Conservation (phyloP, 2,888 invertebrate species). For the Amiota mariae region DNA sequence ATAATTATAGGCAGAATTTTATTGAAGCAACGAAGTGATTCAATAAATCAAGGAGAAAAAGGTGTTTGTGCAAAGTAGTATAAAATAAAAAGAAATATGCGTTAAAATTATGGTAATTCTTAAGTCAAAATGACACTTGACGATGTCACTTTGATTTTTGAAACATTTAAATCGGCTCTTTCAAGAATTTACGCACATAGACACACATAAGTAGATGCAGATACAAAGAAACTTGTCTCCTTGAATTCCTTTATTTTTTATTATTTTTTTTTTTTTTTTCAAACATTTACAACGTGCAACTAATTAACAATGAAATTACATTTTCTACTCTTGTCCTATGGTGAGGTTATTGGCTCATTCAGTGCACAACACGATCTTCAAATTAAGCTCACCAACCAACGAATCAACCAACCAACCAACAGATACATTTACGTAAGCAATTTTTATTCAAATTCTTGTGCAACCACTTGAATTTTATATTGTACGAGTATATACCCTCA, state of each 20-base stretch:
- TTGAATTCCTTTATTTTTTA: no score
- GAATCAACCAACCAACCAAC: not conserved
- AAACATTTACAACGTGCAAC: slow-evolving; percentile 32
- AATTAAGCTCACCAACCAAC: slow-evolving; percentile 26
- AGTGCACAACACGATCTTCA: slow-evolving; percentile 35
- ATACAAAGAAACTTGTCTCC: not conserved
- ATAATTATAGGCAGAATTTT: slow-evolving; percentile 12
- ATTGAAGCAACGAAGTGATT: not conserved
- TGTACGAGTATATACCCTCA: no score
- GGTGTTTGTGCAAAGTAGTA: not conserved
- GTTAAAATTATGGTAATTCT: slow-evolving; percentile 29
- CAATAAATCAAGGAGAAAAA: not conserved
- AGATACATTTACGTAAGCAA: slow-evolving; percentile 6
- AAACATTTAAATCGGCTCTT: not conserved
- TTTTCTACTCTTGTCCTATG: slow-evolving; percentile 28
- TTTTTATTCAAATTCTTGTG: slow-evolving; percentile 17
- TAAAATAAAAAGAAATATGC: not conserved
- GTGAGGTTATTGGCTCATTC: not conserved
- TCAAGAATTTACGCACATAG: not conserved
- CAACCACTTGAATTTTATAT: not conserved
- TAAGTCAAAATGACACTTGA: slow-evolving; percentile 27
- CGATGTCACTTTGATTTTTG: slow-evolving; percentile 26
- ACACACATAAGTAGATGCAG: not conserved
- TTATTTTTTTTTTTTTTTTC: not conserved
- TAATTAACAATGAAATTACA: slow-evolving; percentile 35